phyloP scores from a whole-genome alignment of 1,140 invertebrate species.

The Nymphalis io region DNA sequence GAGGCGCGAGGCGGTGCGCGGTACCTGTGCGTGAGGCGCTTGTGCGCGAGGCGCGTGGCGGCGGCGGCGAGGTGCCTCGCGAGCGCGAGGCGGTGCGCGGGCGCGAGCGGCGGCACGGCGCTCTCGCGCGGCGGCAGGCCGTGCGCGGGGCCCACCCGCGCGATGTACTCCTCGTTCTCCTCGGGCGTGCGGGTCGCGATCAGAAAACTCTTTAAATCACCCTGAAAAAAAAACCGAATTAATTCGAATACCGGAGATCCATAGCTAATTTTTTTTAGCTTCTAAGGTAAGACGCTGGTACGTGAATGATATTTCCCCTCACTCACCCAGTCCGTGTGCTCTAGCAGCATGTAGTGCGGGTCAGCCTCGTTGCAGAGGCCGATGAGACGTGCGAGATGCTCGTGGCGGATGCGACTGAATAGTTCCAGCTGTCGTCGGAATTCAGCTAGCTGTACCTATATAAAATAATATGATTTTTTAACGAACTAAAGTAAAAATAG shows the following conservation, averaged over 20 bases:
- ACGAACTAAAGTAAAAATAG: neutral
- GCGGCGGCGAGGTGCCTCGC: slow-evolving; percentile 91
- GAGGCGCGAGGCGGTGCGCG: neutral
- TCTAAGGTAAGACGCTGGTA: no score
- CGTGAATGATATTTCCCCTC: no score
- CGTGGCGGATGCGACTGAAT: slow-evolving; percentile 89
- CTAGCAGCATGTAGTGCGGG: slow-evolving; percentile 93
- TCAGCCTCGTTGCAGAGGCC: slow-evolving; percentile 92
- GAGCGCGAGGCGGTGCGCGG: slow-evolving; percentile 86
- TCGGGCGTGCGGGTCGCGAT: slow-evolving; percentile 85
- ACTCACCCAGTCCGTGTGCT: slow-evolving; percentile 95
- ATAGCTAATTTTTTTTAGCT: no score
- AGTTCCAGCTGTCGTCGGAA: slow-evolving; percentile 94
- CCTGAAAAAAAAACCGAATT: slow-evolving; percentile 76
- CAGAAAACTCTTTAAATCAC: slow-evolving; percentile 97
- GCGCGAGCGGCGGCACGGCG: slow-evolving; percentile 83
- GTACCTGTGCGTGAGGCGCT: slow-evolving; percentile 87
- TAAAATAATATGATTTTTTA: slow-evolving; percentile 64
- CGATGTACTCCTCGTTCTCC: slow-evolving; percentile 74
- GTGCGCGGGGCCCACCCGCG: slow-evolving; percentile 55
- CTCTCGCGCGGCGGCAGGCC: slow-evolving; percentile 42
- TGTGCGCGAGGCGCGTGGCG: slow-evolving; percentile 89
- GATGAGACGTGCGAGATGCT: slow-evolving; percentile 88
- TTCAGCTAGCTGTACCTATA: slow-evolving; percentile 86
- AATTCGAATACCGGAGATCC: no score